Base-by-base conservation (phyloP, 2,797 vertebrate genomes). In the Alectoris magna region DNA sequence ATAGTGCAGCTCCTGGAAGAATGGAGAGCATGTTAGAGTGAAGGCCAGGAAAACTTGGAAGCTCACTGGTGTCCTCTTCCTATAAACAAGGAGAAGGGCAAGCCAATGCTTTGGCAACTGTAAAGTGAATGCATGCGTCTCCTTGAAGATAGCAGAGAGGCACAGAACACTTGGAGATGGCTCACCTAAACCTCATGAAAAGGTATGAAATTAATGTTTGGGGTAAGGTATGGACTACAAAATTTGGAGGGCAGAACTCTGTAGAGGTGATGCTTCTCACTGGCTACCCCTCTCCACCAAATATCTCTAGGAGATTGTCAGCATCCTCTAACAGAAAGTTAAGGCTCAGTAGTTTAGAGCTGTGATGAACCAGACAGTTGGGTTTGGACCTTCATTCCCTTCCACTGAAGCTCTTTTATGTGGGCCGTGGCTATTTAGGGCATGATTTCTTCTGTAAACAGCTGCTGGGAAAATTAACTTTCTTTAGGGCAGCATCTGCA, bases 401-500 rank as follows among this genome's bases (percentile, higher is more conserved):
- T 84, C 68, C 90, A 60, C 70, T 91, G 88, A 88, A 79, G 48
- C 23, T 39, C 77, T 95, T 95, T 94, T 60, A 88, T 84, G 90
- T 92, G 95, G 70, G 67, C 48, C 93, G 79, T 93, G 85, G 80
- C n/a, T 95, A 39, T 91, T 76, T 74, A 90, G 68, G 41, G 63
- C 81, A 71, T 76, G 36, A 12, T 87, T 92, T 84, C 21, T 84
- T 80, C 51, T 72, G 18, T 44, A 75, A 83, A 60, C 77, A 91
- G 76, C 87, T 88, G 80, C 56, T 48, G 56, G n/a, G 63, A 92
- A 51, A 49, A 26, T 1, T 17, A 58, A 76, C 80, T 96, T 93
- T 88, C 90, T 94, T 92, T 96, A 81, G 90, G 60, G 60, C 64
- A 92, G 73, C 63, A 90, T 81, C 77, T 96, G 70, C 60, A 79